These are phyloP conservation scores for Nephrocerus scutellatus DNA, from an alignment of 2,888 invertebrate species.

Conservation along the genomic window DNA sequence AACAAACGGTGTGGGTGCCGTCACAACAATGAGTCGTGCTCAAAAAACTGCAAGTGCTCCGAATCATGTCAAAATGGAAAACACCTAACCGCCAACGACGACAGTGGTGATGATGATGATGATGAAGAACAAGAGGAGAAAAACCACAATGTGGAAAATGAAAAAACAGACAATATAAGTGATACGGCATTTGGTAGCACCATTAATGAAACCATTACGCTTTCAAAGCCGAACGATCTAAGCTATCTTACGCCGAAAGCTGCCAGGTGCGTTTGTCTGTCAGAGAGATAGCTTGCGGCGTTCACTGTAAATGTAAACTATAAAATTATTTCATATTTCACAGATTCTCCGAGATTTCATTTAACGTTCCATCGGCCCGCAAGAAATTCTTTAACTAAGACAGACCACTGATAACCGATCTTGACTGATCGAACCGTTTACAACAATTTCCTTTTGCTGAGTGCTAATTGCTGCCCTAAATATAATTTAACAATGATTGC, in stretches of 20 bases:
- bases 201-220: conserved; percentile 12
- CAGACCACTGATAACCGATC: too few relatives aligned
- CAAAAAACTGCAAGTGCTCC: conserved; percentile 12
- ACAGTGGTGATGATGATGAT: conserved; percentile 5
- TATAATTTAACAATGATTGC: background rate
- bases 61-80: conserved; percentile 8
- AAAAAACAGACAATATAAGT: background rate
- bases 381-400: conserved; percentile 29
- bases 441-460: background rate
- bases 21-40: conserved; percentile 7
- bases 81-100: too few relatives aligned
- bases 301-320: background rate
- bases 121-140: conserved; percentile 6
- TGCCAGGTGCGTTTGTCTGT: conserved; percentile 22
- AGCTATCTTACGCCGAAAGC: conserved; percentile 26
- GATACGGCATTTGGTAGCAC: conserved; percentile 10
- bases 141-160: background rate
- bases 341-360: conserved; percentile 27
- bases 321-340: conserved; percentile 3
- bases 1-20: conserved; percentile 16
- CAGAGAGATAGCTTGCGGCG: background rate
- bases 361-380: conserved; percentile 27
- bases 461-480: conserved; percentile 3
- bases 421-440: too few relatives aligned
- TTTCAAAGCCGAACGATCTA: conserved; percentile 16